Base-by-base conservation (phyloP, 2,888 invertebrate genomes). In the Archaeoteleia sp. region DNA sequence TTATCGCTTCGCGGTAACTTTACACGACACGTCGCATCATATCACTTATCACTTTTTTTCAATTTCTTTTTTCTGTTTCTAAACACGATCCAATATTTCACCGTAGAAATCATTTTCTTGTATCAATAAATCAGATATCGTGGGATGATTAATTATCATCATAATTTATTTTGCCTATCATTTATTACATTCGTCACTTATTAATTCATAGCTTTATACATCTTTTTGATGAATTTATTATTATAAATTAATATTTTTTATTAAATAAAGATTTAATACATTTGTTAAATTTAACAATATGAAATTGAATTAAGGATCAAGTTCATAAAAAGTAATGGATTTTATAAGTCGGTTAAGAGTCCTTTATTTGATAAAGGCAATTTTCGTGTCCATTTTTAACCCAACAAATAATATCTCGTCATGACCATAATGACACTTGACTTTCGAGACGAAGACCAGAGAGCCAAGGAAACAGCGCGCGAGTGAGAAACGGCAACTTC, bases 381-480 rank as follows among this genome's bases (percentile, higher is more conserved):
- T 42, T 20, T 46, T 32, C 12, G 34, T 25, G 12, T 23, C 23
- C 13, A 35, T 48, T 12, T 25, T 51, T 32, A 30, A 54, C 57
- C 10, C 20, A 42, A 60, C 61, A 54, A 66, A 66, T 62, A 48
- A 55, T 45, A 53, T 58, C 45, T 62, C 43, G 46, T 62, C 61
- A 40, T 14, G 61, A 57, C 43, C 66, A 60, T 73, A 77, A 75
- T 71, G 71, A 67, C 72, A 72, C 75, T 78, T 72, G 74, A 76
- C 71, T 77, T 77, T 73, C 69, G 73, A 70, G 69, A 72, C 70
- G 67, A 67, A 72, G 70, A 58, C 71, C 72, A 66, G 65, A 71
- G 66, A 65, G 29, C n/a, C n/a, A 14, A 29, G 30, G 42, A 29
- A 43, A 30, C n/a, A n/a, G n/a, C n/a, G n/a, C n/a, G 37, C 20